Evolutionary conservation across 1,140 invertebrate genomes (phyloP), one percentile per base, ranked within the genome.

Genomic region (Meloidogyne exigua): DNA sequence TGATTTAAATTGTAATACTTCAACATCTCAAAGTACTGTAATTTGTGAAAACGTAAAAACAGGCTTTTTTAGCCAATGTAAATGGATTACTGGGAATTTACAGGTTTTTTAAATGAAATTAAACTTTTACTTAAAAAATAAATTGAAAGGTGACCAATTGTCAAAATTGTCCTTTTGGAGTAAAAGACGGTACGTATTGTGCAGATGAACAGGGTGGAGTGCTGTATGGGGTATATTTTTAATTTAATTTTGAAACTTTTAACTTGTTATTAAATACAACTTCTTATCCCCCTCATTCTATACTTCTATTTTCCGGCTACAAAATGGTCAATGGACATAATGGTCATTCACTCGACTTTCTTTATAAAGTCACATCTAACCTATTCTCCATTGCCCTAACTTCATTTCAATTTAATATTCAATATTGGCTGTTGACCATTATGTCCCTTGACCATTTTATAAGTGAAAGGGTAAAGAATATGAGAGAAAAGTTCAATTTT

Each of bases 161-260:
- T 73, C 65, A 84, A 68, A 84, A 86, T 26, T 84, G 83, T 76
- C 83, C 83, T 21, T 84, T 80, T 85, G 83, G 83, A 39, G 83
- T 84, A 68, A 80, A 75, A 68, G 83, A 84, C 7, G 72, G 63
- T 44, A 84, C 84, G 4, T 86, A 84, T 74, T 84, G 83, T 65
- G 79, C 72, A 26, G 83, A 84, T 75, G 83, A 83, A n/a, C 32
- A 63, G 3, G 83, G 83, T n/a, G 83, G 80, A 49, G 78, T 84
- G 13, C 36, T 84, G 9, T 82, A 80, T 65, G 83, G 80, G 13
- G 81, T 83, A 32, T 57, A 73, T 77, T 1, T 75, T 67, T 23
- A n/a, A 39, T 77, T 72, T 39, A 67, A 28, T 25, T 63, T 64
- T 7, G 13, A 65, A 44, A 32, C 28, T 32, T 32, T 32, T 3